Base-by-base conservation (phyloP, 2,888 invertebrate species). In the Azorinus chamasolen region DNA sequence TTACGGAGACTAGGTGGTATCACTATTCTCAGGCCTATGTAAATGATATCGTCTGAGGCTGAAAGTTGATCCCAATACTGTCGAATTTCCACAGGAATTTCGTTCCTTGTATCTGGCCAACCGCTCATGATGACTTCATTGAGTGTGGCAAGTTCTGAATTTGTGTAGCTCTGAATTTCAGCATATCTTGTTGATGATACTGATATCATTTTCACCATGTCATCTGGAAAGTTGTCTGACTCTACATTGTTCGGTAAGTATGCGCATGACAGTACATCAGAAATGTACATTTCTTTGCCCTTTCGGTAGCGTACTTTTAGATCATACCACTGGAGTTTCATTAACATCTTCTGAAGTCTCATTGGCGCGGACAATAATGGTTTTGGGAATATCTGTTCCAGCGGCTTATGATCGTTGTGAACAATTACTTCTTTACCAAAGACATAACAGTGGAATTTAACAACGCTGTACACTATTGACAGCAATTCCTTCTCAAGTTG, bases 401-500 rank as follows among this genome's bases (percentile, higher is more conserved):
- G 41, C 16, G 81, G 77, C 39, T 75, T 79, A 53, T 79, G 80
- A 43, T 83, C 84, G 32, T 65, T 83, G 54, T 69, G 73, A 12
- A 83, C 71, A 18, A 41, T 51, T 0, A 68, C 58, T 54, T 68
- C 57, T 59, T 76, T 79, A 0, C 83, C 78, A 64, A 79, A 81
- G 5, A 83, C 75, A 55, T 82, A 87, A 1, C 59, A 45, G 53
- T 76, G 64, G 53, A 83, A 85, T 43, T 77, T 79, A 16, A 32
- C 51, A n/a, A 55, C 53, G 37, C 70, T 83, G 63, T 68, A 77
- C 6, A 83, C 66, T 10, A 85, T 71, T 32, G 83, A 62, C 2
- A 84, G 66, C 69, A 78, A 73, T 48, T 81, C 83, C 50, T 80
- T 81, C 43, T 84, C 79, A 12, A 79, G 63, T 37, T 71, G 70